phyloP scores from a whole-genome alignment of 2,888 invertebrate genomes.

The Augochlorella aurata region DNA sequence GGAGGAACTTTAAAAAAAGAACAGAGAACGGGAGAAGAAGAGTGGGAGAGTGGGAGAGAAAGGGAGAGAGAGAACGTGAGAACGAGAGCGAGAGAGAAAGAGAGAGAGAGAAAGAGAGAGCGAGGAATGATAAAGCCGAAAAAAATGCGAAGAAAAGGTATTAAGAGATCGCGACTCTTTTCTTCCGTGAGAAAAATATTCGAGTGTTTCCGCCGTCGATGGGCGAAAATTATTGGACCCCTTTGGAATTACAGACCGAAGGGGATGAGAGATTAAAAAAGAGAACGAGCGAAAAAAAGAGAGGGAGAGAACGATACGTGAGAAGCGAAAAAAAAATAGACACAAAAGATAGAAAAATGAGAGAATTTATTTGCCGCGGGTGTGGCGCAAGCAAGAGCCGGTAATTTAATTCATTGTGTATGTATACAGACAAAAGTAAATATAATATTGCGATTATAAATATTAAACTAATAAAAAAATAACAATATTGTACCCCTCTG shows the following conservation, averaged over 20 bases:
- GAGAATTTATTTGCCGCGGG: slow-evolving; percentile 65
- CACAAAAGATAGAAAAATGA: slow-evolving; percentile 65
- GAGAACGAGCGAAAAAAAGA: slow-evolving; percentile 54
- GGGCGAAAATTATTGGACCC: slow-evolving; percentile 44
- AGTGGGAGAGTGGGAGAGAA: slow-evolving; percentile 1
- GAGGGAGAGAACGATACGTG: slow-evolving; percentile 57
- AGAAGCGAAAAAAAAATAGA: slow-evolving; percentile 48
- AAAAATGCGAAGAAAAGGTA: slow-evolving; percentile 18
- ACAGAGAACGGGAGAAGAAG: not conserved
- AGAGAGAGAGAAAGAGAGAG: not conserved
- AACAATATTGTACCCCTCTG: slow-evolving; percentile 81
- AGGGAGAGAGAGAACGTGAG: slow-evolving; percentile 17
- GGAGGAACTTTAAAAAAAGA: slow-evolving; percentile 19
- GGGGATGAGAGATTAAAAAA: slow-evolving; percentile 57
- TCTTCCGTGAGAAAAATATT: slow-evolving; percentile 48
- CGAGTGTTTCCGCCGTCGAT: slow-evolving; percentile 46
- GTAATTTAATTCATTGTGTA: slow-evolving; percentile 81
- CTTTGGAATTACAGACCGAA: slow-evolving; percentile 30
- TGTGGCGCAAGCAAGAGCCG: slow-evolving; percentile 73
- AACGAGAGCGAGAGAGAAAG: slow-evolving; percentile 20
- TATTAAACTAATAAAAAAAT: slow-evolving; percentile 78
- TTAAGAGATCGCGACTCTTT: slow-evolving; percentile 54
- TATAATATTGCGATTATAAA: slow-evolving; percentile 81
- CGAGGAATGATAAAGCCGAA: slow-evolving; percentile 23
- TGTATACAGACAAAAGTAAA: slow-evolving; percentile 80